Evolutionary conservation across 1,140 invertebrate genomes (phyloP), one percentile per base, ranked within the genome.

Genomic region (Papilio polytes): DNA sequence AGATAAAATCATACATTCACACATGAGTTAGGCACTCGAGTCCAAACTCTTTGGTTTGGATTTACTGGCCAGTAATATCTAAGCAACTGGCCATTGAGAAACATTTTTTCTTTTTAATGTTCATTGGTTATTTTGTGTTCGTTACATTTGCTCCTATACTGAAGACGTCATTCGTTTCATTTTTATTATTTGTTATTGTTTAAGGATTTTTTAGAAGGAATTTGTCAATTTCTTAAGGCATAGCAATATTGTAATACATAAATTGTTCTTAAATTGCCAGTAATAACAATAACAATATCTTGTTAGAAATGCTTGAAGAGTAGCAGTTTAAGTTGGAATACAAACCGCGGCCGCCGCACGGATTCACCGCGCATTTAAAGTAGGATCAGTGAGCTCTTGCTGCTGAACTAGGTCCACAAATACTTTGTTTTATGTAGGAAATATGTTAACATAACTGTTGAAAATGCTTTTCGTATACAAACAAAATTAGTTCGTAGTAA

Each of bases 311-410:
- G 20, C 12, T 70, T 31, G 22, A 36, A 26, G 63, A 70, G 26
- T 13, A 4, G 22, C 26, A 70, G 22, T 70, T 70, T 70, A 70
- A 70, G 10, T 70, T 70, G 26, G 63, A 70, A 31, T 3, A 70
- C 26, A 70, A 70, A 31, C 63, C 63, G 26, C 63, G 26, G 26
- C 63, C 13, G 6, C 63, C 26, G 63, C 63, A 31, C 22, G 63
- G 63, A 70, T 70, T 15, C 63, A 36, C 26, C 26, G 26, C 63
- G 63, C 63, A 70, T 70, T 70, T 70, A 70, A 70, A 70, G 63
- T 70, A 70, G 63, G 63, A 70, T 70, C 12, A 70, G 22, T 31
- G 26, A 70, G 63, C 63, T 66, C 22, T 63, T 70, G 63, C 63
- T 31, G 31, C 26, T 15, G 63, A 70, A 36, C 22, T 70, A 70